Conservation (phyloP, 2,888 invertebrate species). For the Drosophila kuntzei region DNA sequence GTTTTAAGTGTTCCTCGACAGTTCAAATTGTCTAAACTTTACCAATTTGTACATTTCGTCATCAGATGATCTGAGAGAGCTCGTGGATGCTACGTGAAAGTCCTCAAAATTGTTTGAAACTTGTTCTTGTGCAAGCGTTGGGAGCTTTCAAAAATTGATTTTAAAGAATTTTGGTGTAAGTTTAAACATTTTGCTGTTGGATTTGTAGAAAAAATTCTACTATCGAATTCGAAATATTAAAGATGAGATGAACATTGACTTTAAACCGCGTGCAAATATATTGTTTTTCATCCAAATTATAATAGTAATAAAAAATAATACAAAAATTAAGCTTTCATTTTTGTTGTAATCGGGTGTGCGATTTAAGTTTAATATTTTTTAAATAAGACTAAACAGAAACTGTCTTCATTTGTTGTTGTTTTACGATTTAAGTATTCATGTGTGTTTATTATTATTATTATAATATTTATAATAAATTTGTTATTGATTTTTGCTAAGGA, state of each 20-base stretch:
- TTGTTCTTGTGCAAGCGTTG: constrained; percentile 34
- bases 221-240: constrained; percentile 40
- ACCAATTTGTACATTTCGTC: constrained; percentile 89
- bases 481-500: constrained; percentile 83
- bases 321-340: constrained; percentile 31
- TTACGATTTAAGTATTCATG: constrained; percentile 53
- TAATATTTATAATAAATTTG: constrained; percentile 44
- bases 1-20: constrained; percentile 22
- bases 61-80: constrained; percentile 89
- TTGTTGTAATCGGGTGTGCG: constrained; percentile 61
- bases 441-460: constrained; percentile 36
- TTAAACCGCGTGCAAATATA: constrained; percentile 53
- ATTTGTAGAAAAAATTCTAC: constrained; percentile 23
- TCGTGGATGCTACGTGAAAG: constrained; percentile 65
- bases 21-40: constrained; percentile 70
- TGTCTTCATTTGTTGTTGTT: constrained; percentile 57
- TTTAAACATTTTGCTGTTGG: constrained; percentile 63
- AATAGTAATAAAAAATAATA: constrained; percentile 20
- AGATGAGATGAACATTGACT: constrained; percentile 9
- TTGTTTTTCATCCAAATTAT: constrained; percentile 29
- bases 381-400: constrained; percentile 66
- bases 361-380: constrained; percentile 43
- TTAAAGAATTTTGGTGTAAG: constrained; percentile 70
- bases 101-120: constrained; percentile 49
- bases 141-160: constrained; percentile 58